Percentiles rank a stretch among this genome's conserved stretches.
phyloP scores from a whole-genome alignment of 1,140 invertebrate genomes.

The Nasonia giraulti region DNA sequence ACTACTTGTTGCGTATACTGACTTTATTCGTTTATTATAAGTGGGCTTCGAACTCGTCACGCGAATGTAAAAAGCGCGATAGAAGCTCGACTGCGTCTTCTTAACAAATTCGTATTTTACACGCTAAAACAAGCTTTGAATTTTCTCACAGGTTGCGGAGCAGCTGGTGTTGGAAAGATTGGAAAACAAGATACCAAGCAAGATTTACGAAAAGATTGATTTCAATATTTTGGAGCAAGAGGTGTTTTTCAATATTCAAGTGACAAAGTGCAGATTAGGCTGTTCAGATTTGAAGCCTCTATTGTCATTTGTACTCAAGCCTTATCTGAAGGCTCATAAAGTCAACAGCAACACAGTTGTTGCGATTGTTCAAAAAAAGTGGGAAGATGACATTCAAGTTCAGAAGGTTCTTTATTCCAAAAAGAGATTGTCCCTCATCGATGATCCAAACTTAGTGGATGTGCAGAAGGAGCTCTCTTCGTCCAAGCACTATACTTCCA shows the following conservation, averaged over 20 bases:
- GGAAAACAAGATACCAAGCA: not conserved
- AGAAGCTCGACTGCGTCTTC: no score
- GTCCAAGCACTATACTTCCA: slow-evolving; percentile 53
- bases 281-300: slow-evolving; percentile 21
- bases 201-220: slow-evolving; percentile 39
- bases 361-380: slow-evolving; percentile 34
- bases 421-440: not conserved
- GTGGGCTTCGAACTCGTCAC: no score
- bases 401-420: slow-evolving; percentile 24
- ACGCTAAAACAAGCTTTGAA: not conserved
- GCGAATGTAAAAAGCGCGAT: no score
- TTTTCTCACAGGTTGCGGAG: slow-evolving; percentile 16
- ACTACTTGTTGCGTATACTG: no score
- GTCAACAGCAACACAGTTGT: not conserved
- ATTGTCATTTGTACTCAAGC: not conserved
- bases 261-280: slow-evolving; percentile 35
- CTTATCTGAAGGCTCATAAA: not conserved
- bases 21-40: no score
- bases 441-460: not conserved
- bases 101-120: no score
- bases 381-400: not conserved
- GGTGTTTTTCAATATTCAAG: slow-evolving; percentile 8
- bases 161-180: slow-evolving; percentile 11
- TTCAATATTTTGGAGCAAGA: slow-evolving; percentile 18
- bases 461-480: slow-evolving; percentile 37